A percentile compares a stretch with the other conserved stretches of the same genome.
Conservation (phyloP, 2,113 vertebrate species). For the Lagopus leucura region DNA sequence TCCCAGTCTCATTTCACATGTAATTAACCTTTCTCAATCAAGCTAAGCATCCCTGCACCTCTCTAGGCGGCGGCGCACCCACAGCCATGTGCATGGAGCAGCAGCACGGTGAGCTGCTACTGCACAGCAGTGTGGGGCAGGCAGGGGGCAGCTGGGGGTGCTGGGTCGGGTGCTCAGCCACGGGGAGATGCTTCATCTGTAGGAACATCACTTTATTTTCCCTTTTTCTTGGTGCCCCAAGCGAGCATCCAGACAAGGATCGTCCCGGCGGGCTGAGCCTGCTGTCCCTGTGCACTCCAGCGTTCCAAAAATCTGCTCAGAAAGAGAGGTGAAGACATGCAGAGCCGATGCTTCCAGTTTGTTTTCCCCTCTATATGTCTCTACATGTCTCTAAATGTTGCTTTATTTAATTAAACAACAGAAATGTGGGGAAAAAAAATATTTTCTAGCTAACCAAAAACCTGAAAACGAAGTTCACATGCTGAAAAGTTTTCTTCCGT, state of each 20-base stretch:
- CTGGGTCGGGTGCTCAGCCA: neutral
- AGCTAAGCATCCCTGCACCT: constrained; percentile 77
- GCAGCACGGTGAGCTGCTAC: neutral
- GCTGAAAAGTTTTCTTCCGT: neutral
- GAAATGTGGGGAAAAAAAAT: neutral
- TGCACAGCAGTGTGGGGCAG: neutral
- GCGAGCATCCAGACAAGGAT: neutral
- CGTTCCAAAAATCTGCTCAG: neutral
- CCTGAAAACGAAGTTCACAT: neutral
- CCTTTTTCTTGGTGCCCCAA: fast-evolving
- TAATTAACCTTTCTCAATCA: constrained; percentile 88
- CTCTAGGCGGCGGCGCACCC: constrained; percentile 53
- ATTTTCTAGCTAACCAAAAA: neutral
- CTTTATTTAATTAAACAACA: neutral
- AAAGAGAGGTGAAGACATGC: neutral
- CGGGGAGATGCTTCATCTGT: fast-evolving
- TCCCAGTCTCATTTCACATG: constrained; percentile 85
- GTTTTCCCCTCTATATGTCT: neutral
- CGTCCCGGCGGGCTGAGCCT: neutral
- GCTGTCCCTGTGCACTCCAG: fast-evolving
- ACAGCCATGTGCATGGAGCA: neutral
- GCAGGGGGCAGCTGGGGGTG: neutral
- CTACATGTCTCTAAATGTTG: neutral
- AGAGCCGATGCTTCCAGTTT: fast-evolving
- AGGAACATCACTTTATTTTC: neutral